Base-by-base conservation (phyloP, 2,113 vertebrate species). In the Patagioenas fasciata region DNA sequence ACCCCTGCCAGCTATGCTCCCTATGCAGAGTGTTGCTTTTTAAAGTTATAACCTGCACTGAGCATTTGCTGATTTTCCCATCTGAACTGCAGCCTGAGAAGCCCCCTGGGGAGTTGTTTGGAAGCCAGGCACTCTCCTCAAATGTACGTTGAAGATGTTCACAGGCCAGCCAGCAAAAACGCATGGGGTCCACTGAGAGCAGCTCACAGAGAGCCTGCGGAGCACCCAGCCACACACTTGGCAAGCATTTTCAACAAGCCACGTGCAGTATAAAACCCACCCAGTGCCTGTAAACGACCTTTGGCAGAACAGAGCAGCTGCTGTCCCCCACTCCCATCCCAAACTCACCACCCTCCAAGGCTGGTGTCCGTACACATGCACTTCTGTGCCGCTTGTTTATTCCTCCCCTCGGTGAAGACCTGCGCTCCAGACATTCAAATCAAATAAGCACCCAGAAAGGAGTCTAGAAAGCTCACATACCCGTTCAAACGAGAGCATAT, bases 331-430 rank as follows among this genome's bases (percentile, higher is more conserved):
- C 9, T 57, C 64, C 21, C 34, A 64, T 79, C 28, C 17, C 16
- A 31, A 20, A 20, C 25, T 61, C 32, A 29, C 48, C 47, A 14
- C 44, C 32, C 67, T 67, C 24, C 0, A 0, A 65, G 71, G 57
- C 17, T 13, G 15, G 18, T 40, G 26, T 15, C 29, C 1, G 0
- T 26, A 42, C 3, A 0, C 1, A 29, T 38, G 19, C 1, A 4
- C 10, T 69, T 64, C 36, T 12, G 10, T 4, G 38, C 38, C 61
- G 17, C 10, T 56, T 67, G 61, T 38, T 75, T 36, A 16, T 32
- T 8, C 42, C 70, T 73, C 8, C 15, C 38, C 5, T 26, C 8
- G 11, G 10, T 5, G 21, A 72, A 73, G 66, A 69, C 70, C 73
- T 42, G 50, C 14, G 40, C 15, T 6, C 8, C 56, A 70, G 57